These are phyloP conservation scores for Mizuhopecten yessoensis DNA, from an alignment of 1,140 invertebrate species.

Conservation along the genomic window DNA sequence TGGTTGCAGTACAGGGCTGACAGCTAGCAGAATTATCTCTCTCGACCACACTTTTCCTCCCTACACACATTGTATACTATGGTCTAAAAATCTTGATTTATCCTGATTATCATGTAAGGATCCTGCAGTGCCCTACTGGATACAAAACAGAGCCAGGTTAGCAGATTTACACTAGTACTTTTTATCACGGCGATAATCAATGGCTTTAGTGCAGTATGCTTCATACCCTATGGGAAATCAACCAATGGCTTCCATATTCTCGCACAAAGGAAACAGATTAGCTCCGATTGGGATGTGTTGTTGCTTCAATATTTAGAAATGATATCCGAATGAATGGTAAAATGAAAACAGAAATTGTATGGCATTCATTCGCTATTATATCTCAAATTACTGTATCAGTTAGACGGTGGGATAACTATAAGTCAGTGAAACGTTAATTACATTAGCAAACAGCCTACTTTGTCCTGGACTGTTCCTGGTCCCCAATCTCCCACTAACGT, in stretches of 20 bases:
- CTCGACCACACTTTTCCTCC: not conserved
- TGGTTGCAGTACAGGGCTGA: not conserved
- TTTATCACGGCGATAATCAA: constrained; percentile 4
- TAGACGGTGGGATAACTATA: not conserved
- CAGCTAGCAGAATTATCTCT: not conserved
- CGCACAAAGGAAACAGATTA: constrained; percentile 19
- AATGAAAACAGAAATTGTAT: constrained; percentile 3
- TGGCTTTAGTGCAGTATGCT: constrained; percentile 37
- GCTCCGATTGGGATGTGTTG: not conserved
- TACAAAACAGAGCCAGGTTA: not conserved
- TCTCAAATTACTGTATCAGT: constrained; percentile 19
- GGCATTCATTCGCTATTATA: not conserved
- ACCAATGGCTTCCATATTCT: constrained; percentile 17
- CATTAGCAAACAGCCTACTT: constrained; percentile 14
- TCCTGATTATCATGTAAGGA: not conserved
- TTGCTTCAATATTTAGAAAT: constrained; percentile 26
- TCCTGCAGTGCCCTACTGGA: constrained; percentile 13
- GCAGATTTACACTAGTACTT: constrained; percentile 23
- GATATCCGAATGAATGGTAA: not conserved
- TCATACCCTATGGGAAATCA: constrained; percentile 26
- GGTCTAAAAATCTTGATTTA: constrained; percentile 34
- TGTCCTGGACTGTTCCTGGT: not conserved
- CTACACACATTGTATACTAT: not conserved
- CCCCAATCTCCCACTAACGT: not conserved
- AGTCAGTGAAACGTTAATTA: not conserved